phyloP scores from a whole-genome alignment of 2,888 invertebrate species.

The Frankliniella intonsa region DNA sequence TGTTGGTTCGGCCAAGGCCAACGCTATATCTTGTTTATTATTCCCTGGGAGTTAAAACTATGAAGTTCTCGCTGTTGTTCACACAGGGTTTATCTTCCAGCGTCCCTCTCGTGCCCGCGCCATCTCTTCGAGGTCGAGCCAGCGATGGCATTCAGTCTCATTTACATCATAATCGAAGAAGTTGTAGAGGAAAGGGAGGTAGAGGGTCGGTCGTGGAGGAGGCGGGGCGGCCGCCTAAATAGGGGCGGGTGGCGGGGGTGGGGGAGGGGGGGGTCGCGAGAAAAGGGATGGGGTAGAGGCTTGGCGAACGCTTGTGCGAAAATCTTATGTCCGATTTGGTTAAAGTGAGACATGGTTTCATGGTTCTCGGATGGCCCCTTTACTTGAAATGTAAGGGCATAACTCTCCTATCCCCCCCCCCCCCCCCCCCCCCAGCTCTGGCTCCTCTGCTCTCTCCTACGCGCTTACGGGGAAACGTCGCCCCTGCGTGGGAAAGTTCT shows the following conservation, averaged over 20 bases:
- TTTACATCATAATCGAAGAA: constrained; percentile 25
- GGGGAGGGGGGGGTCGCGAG: background rate
- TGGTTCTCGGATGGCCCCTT: too few relatives aligned
- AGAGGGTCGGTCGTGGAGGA: background rate
- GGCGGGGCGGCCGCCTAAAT: background rate
- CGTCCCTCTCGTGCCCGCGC: background rate
- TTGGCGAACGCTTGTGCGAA: too few relatives aligned
- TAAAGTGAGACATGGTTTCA: too few relatives aligned
- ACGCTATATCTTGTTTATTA: background rate
- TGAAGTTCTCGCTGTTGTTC: background rate
- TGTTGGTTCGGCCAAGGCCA: background rate
- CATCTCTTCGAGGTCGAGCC: too few relatives aligned
- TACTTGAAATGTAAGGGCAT: too few relatives aligned
- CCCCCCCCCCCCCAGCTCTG: too few relatives aligned
- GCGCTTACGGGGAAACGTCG: too few relatives aligned
- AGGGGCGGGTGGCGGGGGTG: background rate
- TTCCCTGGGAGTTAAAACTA: too few relatives aligned
- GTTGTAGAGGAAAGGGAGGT: background rate
- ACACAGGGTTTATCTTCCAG: background rate
- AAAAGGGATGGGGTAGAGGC: too few relatives aligned
- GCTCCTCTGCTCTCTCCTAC: too few relatives aligned
- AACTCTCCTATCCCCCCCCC: too few relatives aligned
- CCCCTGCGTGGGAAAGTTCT: background rate
- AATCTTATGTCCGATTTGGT: too few relatives aligned
- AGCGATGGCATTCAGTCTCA: constrained; percentile 2